Base-by-base conservation (phyloP, 2,797 vertebrate species). In the Rallus crepitans region DNA sequence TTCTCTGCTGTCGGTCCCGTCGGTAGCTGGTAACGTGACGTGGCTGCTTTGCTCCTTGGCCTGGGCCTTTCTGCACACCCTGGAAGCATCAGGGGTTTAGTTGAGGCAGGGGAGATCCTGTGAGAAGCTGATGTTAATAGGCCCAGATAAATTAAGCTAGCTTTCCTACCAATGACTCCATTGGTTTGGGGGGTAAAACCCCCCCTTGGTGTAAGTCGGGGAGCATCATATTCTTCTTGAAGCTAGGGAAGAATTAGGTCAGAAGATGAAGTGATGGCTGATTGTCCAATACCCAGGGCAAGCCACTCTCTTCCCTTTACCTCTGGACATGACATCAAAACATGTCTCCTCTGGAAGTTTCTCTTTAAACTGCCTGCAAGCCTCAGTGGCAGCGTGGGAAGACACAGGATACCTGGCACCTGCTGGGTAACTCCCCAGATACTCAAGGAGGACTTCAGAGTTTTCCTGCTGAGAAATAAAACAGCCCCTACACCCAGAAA, bases 21-120 rank as follows among this genome's bases (percentile, higher is more conserved):
- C 4, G 2, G 73, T 16, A n/a, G 75, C 35, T 35, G 59, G 20
- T 18, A 17, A 37, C 0, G 0, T 0, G 2, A 78, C 72, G 52
- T 48, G 92, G 87, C 89, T 79, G 84, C 95, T 81, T 18, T 28
- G 72, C 12, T 40, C 66, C 79, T 47, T 9, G 21, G 12, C 53
- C 10, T 4, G 1, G 6, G 15, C 24, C 18, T 63, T 4, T 14
- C 83, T 53, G 59, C 19, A 7, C 20, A 5, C 8, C 30, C 47
- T 0, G 0, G 23, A 3, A 37, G 87, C 31, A 6, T 5, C 3
- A 0, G 30, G 28, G 16, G 0, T 11, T n/a, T 20, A 1, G 59
- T 4, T 21, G 40, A 2, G 0, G 40, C 25, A 30, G 47, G 33
- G 47, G 3, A 57, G 37, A 47, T 27, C 35, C 48, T 45, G n/a